Percentiles rank a stretch among this genome's conserved stretches.
phyloP scores from a whole-genome alignment of 2,888 invertebrate genomes.

The Tromatobia lineatoria region DNA sequence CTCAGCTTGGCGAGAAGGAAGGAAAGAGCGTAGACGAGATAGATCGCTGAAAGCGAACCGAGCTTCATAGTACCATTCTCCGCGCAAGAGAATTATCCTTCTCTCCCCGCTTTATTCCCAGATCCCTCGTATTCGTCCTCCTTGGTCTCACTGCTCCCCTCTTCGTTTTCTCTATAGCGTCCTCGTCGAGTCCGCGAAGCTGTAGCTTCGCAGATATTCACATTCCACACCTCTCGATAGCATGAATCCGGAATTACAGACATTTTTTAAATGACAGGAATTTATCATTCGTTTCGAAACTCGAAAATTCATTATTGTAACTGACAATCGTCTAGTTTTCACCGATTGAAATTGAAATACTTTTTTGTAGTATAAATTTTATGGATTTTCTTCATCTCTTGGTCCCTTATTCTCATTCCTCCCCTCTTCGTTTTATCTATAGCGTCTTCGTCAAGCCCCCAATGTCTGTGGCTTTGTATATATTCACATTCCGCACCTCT shows the following conservation, averaged over 20 bases:
- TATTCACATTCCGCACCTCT: no score
- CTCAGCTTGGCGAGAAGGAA: constrained; percentile 44
- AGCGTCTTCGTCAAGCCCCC: no score
- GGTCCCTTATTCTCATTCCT: no score
- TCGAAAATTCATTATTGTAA: neutral
- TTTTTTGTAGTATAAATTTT: neutral
- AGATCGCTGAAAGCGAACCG: constrained; percentile 51
- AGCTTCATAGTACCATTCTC: constrained; percentile 51
- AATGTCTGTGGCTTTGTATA: no score
- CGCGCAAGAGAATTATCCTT: constrained; percentile 51
- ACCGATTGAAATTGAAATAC: neutral
- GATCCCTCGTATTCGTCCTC: neutral
- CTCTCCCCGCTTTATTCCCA: constrained; percentile 17
- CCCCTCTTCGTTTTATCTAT: no score
- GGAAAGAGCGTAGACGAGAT: constrained; percentile 54
- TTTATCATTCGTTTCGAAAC: neutral
- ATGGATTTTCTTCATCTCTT: no score
- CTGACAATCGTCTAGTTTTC: neutral
- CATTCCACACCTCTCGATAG: neutral
- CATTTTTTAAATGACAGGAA: neutral
- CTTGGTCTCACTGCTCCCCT: neutral
- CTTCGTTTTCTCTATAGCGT: neutral
- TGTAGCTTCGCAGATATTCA: neutral
- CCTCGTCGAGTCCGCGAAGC: neutral
- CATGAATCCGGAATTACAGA: neutral